Evolutionary conservation across 2,888 invertebrate species (phyloP).

Genomic region (Phymatocera aterrima): DNA sequence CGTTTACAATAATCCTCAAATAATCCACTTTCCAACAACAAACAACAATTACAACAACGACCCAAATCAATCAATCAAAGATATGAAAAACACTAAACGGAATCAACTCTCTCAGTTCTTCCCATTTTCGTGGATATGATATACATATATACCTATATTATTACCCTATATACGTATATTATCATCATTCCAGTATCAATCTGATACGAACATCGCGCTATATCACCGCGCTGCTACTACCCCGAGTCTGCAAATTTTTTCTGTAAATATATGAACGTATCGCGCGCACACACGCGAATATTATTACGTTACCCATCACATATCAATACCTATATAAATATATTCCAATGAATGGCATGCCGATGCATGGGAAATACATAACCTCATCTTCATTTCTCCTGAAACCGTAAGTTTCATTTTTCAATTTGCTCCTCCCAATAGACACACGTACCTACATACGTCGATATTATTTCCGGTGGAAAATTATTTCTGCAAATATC

Average conservation of each 20-base stretch:
- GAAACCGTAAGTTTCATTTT: background rate
- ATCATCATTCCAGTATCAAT: no score
- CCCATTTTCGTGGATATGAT: no score
- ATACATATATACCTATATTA: no score
- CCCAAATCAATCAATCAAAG: background rate
- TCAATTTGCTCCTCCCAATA: background rate
- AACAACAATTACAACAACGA: background rate
- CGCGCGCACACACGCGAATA: background rate
- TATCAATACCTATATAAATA: slow-evolving; percentile 4
- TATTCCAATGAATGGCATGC: slow-evolving; percentile 71
- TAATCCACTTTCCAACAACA: slow-evolving; percentile 22
- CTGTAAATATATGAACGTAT: background rate
- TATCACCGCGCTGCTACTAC: background rate
- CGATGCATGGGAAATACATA: slow-evolving; percentile 69
- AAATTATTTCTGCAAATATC: no score
- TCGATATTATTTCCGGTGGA: no score
- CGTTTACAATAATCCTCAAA: slow-evolving; percentile 63
- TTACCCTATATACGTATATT: no score
- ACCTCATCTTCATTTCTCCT: slow-evolving; percentile 19
- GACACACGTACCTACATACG: no score
- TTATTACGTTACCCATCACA: background rate
- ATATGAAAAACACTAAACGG: background rate
- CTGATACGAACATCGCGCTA: background rate
- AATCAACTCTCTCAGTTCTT: no score
- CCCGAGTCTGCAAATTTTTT: slow-evolving; percentile 37